Evolutionary conservation across 2,113 vertebrate genomes (phyloP), one percentile per base, ranked within the genome.

Genomic region (Gobius niger): DNA sequence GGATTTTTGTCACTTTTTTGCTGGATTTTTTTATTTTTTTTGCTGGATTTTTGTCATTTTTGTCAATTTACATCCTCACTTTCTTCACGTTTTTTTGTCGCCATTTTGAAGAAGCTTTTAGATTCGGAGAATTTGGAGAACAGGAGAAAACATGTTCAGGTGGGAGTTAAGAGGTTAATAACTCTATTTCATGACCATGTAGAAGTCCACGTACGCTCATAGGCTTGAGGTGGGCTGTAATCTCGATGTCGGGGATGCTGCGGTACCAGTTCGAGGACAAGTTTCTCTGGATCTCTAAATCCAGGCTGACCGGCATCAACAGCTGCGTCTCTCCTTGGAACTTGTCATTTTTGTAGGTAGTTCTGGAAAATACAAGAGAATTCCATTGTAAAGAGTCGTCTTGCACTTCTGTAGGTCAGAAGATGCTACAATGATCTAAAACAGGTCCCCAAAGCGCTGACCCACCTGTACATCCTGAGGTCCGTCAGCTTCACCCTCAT

Each of bases 401-500:
- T 13, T 34, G 5, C 24, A 34, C 24, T 34, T 34, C 5, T 34
- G 24, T 34, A 4, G 24, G 24, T 1, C 24, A 34, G 24, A 34
- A 34, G 24, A 34, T 24, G 24, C 24, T 24, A 24, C 24, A 24
- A 4, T 34, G 24, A 34, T 34, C 24, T 34, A 34, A 34, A 34
- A 34, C 24, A 4, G 24, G 24, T 34, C 24, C 24, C 24, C 24
- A 4, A 10, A 75, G 4, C 7, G 18, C 15, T 60, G 7, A 7
- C 73, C 89, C 80, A 99, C 98, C 98, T 96, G 92, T 95, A 99
- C 56, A 99, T 90, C 85, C 95, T 96, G 44, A 99, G 94, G 79
- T 99, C 94, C 78, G 96, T 96, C 80, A 99, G 89, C 54, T 87
- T 95, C 83, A 99, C 92, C 0, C 84, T 93, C 89, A 99, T 97